These are phyloP conservation scores for Yponomeuta plumbellus DNA, from an alignment of 2,888 invertebrate species.

Conservation along the genomic window DNA sequence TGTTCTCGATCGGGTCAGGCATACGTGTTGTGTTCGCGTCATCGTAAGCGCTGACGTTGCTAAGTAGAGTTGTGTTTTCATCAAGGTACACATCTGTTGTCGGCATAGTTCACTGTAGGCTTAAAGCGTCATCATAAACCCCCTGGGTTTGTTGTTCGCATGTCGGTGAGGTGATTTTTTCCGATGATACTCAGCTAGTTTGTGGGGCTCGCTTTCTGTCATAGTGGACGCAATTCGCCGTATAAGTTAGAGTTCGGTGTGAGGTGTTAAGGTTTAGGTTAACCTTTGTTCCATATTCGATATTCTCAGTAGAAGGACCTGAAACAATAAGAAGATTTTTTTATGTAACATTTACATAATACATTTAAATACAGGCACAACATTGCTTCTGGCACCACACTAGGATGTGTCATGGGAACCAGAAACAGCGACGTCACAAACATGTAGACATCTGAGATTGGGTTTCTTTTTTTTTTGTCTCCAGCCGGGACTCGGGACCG, in stretches of 20 bases:
- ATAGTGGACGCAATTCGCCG: not conserved
- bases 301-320: not conserved
- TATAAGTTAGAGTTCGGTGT: not conserved
- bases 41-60: constrained; percentile 32
- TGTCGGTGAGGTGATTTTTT: constrained; percentile 34
- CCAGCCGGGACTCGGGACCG: no score
- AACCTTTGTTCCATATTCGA: not conserved
- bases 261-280: constrained; percentile 8
- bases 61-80: constrained; percentile 26
- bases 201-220: not conserved
- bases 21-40: constrained; percentile 37
- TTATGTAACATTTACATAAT: no score
- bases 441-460: no score
- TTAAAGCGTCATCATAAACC: constrained; percentile 63
- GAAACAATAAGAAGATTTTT: not conserved
- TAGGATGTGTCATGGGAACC: no score
- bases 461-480: no score
- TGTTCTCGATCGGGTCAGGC: constrained; percentile 78
- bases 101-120: constrained; percentile 53
- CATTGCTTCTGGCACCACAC: no score
- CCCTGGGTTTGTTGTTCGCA: constrained; percentile 47
- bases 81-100: constrained; percentile 44
- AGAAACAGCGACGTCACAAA: no score
- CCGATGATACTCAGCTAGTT: constrained; percentile 23
- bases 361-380: no score